Evolutionary conservation across 2,888 invertebrate genomes (phyloP).

Genomic region (Torymus texanus): DNA sequence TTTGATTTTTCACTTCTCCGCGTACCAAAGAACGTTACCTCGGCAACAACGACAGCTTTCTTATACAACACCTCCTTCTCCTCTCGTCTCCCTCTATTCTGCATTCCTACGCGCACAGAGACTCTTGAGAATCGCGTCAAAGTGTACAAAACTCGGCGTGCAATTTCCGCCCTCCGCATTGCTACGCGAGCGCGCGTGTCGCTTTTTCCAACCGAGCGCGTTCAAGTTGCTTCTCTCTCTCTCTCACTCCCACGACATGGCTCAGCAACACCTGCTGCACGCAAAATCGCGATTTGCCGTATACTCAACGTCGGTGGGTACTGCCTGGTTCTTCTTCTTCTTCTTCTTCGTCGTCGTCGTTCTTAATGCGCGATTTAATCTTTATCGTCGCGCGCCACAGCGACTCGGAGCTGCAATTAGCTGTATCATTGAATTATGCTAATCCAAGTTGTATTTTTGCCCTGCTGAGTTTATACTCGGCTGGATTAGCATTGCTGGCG

Average conservation of each 20-base stretch:
- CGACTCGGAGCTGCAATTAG: conserved; percentile 12
- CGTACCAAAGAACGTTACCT: too few species aligned
- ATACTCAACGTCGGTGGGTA: not conserved
- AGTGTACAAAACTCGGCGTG: too few species aligned
- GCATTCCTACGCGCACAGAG: too few species aligned
- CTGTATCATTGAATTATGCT: conserved; percentile 23
- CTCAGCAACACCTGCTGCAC: conserved; percentile 40
- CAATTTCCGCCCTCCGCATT: conserved; percentile 12
- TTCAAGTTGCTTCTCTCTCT: not conserved
- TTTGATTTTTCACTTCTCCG: too few species aligned
- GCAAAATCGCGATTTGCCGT: conserved; percentile 33
- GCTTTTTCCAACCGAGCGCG: conserved; percentile 21
- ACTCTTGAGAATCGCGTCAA: too few species aligned
- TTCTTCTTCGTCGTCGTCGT: not conserved
- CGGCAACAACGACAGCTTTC: too few species aligned
- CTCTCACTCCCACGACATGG: not conserved
- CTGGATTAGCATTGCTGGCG: too few species aligned
- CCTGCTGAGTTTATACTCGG: too few species aligned
- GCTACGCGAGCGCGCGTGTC: not conserved
- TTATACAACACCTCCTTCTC: too few species aligned
- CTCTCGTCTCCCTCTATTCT: too few species aligned
- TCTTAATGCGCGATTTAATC: conserved; percentile 28
- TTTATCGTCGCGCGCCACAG: conserved; percentile 15
- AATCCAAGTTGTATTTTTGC: conserved; percentile 1
- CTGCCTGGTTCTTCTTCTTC: not conserved